Percentiles rank a stretch among this genome's conserved stretches.
phyloP scores from a whole-genome alignment of 2,888 invertebrate species.

The Morinoia aosen region DNA sequence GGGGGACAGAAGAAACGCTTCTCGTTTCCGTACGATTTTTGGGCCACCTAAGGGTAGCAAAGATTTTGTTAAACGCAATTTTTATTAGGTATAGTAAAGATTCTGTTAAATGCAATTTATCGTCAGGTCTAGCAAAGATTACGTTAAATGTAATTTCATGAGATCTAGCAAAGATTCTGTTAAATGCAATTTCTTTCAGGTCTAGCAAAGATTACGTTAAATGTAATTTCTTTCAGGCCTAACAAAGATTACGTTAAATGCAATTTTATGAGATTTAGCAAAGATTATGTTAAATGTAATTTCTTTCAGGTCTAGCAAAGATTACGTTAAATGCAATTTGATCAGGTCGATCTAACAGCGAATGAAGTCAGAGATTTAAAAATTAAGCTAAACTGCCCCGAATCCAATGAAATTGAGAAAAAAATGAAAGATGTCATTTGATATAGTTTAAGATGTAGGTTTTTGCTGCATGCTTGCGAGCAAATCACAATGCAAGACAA shows the following conservation, averaged over 20 bases:
- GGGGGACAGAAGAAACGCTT: constrained; percentile 99
- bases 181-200: too few relatives aligned
- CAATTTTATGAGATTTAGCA: too few relatives aligned
- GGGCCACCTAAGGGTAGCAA: constrained; percentile 76
- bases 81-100: not conserved
- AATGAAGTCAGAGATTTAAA: too few relatives aligned
- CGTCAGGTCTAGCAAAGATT: not conserved
- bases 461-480: too few relatives aligned
- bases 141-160: not conserved
- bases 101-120: not conserved
- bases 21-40: constrained; percentile 99
- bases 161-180: not conserved
- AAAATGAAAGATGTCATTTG: too few relatives aligned
- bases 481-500: too few relatives aligned
- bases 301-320: not conserved
- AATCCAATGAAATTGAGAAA: too few relatives aligned
- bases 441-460: too few relatives aligned
- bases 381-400: too few relatives aligned
- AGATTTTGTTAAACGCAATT: not conserved
- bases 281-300: not conserved
- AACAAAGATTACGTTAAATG: not conserved
- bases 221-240: not conserved
- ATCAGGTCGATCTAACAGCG: too few relatives aligned
- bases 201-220: not conserved
- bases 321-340: not conserved